Base-by-base conservation (phyloP, 2,113 vertebrate genomes). In the Melanotaenia duboulayi region DNA sequence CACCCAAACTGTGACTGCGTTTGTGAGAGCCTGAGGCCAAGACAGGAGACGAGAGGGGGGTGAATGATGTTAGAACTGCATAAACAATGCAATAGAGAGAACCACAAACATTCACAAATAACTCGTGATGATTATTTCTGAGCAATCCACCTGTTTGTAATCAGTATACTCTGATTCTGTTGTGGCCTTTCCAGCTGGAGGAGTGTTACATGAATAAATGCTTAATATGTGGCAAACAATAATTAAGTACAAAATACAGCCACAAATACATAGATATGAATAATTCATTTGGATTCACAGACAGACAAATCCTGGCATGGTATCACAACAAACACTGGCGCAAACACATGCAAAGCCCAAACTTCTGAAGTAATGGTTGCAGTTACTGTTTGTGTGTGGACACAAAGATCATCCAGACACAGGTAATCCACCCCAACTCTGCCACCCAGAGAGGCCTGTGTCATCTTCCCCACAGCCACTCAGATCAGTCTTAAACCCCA, bases 1-100 rank as follows among this genome's bases (percentile, higher is more conserved):
- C 97, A 0, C 97, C 98, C 39, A 99, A 93, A 89, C 98, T 99
- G 85, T 97, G 93, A 65, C 97, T 99, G 80, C 97, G 95, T 89
- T 99, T 99, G 82, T 99, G 98, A 71, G 97, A 97, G 48, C 96
- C 98, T 99, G 72, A 60, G 48, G 25, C 12, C 16, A 44, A 55
- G 52, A 75, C 0, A 11, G 14, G 16, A 25, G 37, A 20, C 22
- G 22, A 35, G 3, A 63, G n/a, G 2, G 8, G 37, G 13, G 28
- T 23, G 5, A 59, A n/a, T n/a, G 11, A 19, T 1, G 7, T 1
- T 11, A 2, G 14, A 37, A 9, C 7, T 9, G 32, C 8, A 35
- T 35, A 35, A 35, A 9, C 32, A 35, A 35, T 35, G 32, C 32
- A 35, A 35, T 35, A 35, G 7, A 35, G 54, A 40, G 4, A 19